These are phyloP conservation scores for Otocyon megalotis DNA, from an alignment of 2,113 vertebrate species.

Conservation along the genomic window DNA sequence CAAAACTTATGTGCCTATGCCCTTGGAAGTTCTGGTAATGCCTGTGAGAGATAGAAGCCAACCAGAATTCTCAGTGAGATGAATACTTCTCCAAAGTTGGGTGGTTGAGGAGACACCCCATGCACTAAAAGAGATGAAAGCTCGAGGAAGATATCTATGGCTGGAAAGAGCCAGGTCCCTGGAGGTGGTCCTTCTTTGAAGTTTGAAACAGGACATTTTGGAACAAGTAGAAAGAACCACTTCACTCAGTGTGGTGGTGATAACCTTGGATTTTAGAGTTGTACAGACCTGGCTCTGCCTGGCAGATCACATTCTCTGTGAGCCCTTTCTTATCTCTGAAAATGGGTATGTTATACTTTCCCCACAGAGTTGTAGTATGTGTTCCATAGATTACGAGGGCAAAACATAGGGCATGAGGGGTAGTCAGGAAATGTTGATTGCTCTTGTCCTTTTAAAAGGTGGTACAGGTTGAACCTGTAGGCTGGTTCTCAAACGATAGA, in stretches of 20 bases:
- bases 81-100: not conserved
- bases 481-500: not conserved
- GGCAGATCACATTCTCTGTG: not conserved
- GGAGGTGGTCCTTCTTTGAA: not conserved
- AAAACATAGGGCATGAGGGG: rapidly evolving
- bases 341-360: not conserved
- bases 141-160: not conserved
- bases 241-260: not conserved
- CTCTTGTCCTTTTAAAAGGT: not conserved
- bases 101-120: no score
- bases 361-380: not conserved
- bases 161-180: not conserved
- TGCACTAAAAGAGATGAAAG: no score
- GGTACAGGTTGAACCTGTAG: not conserved
- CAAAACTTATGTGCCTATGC: not conserved
- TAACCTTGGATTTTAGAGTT: not conserved
- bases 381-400: not conserved
- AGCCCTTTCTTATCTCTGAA: not conserved
- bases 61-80: not conserved
- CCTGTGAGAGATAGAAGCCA: not conserved
- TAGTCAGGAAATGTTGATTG: not conserved
- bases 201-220: not conserved
- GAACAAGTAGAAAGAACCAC: not conserved
- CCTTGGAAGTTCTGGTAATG: not conserved
- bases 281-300: not conserved